Evolutionary conservation across 1,140 invertebrate species (phyloP).

Genomic region (Gonioctena quinquepunctata): DNA sequence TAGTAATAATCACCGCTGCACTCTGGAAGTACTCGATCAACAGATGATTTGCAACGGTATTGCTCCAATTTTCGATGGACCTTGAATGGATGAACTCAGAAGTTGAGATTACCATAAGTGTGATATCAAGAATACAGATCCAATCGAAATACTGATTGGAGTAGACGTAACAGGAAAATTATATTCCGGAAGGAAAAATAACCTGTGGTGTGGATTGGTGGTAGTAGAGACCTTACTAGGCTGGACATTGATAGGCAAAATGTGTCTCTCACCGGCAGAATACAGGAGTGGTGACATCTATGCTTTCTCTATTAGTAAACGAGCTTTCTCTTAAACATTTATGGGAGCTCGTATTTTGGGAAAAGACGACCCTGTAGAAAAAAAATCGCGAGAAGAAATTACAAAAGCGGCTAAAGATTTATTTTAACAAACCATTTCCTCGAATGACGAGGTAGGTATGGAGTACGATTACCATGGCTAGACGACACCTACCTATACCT

Average conservation of each 20-base stretch:
- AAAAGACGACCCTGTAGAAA: not conserved
- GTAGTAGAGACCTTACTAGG: conserved; percentile 50
- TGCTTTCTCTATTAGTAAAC: not conserved
- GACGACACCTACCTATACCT: too few species aligned
- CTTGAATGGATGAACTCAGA: too few species aligned
- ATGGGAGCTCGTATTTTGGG: conserved; percentile 15
- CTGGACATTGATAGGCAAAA: conserved; percentile 48
- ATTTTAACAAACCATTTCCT: too few species aligned
- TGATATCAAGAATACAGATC: not conserved
- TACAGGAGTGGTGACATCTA: not conserved
- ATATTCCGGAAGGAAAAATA: conserved; percentile 37
- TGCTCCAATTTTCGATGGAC: too few species aligned
- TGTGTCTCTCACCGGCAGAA: not conserved
- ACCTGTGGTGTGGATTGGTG: conserved; percentile 41
- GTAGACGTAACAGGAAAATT: conserved; percentile 27
- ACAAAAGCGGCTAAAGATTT: too few species aligned
- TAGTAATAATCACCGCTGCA: too few species aligned
- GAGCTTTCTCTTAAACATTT: not conserved
- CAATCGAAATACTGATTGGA: conserved; percentile 24
- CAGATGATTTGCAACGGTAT: too few species aligned
- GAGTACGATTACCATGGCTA: too few species aligned
- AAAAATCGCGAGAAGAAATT: not conserved
- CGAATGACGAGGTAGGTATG: too few species aligned
- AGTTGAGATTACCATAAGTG: too few species aligned
- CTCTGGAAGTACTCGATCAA: too few species aligned